Base-by-base conservation (phyloP, 1,140 invertebrate genomes). In the Leptinotarsa defecta region DNA sequence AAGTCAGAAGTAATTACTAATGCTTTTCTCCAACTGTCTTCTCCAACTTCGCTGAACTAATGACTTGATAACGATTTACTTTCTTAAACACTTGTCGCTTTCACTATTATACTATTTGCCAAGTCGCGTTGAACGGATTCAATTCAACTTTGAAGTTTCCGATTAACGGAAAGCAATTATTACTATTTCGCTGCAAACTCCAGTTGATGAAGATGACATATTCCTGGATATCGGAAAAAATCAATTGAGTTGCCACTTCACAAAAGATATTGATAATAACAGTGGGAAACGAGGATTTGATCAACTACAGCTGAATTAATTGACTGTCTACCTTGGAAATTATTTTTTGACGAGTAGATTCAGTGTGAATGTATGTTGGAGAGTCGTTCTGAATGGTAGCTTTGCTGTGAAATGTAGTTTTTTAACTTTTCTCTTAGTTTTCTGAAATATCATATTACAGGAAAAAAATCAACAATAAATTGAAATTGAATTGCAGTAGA, bases 1-100 rank as follows among this genome's bases (percentile, higher is more conserved):
- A 75, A 77, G 74, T 75, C 74, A 75, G 74, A 75, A 77, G 76
- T 77, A 77, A 77, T 77, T 77, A 77, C 74, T 72, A 73, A 65
- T 65, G 64, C 64, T 65, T 65, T 65, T 65, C 20, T 34, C 17
- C n/a, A 19, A 57, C 68, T 70, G 15, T 57, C 52, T 27, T 48
- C 13, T 15, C 27, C 19, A 43, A 70, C 68, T 70, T 34, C 68
- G 43, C 27, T 43, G 19, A 70, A 70, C 68, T 70, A 70, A 70
- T 70, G 68, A 70, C 68, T 70, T 70, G 67, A 70, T 70, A 70
- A 70, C 68, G 68, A 70, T 70, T 68, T 70, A 70, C 68, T 70
- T 70, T 70, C 68, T 70, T 70, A 70, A 70, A 48, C 68, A 70
- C 68, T 70, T 70, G 68, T 70, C 68, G 68, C 68, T 65, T 34